Conservation (phyloP, 2,888 invertebrate species). For the Megalurothrips usitatus region DNA sequence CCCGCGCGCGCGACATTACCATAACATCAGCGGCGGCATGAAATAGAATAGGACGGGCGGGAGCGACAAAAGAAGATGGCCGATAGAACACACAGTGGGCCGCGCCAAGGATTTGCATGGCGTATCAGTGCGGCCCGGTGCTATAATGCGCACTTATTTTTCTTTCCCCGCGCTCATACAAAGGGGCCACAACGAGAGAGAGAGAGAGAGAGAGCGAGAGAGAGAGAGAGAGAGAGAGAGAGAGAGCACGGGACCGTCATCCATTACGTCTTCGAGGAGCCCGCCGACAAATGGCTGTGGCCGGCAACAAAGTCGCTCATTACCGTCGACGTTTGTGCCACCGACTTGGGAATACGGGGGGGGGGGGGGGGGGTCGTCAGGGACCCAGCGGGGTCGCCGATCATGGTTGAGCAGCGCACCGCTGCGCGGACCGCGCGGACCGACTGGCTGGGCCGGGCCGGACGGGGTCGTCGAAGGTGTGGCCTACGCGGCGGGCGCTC, state of each 20-base stretch:
- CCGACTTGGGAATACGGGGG: no score
- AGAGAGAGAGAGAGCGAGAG: neutral
- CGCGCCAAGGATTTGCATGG: neutral
- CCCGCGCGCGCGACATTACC: no score
- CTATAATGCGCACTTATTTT: no score
- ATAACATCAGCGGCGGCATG: neutral
- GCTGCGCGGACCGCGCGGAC: no score
- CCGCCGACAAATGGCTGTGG: no score
- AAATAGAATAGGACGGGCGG: no score
- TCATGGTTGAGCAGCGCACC: no score
- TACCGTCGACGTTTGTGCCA: neutral
- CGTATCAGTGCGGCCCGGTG: neutral
- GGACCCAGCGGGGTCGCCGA: neutral
- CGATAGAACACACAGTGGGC: neutral
- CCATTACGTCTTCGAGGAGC: no score
- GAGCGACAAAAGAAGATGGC: neutral
- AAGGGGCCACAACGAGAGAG: neutral
- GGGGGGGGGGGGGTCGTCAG: neutral
- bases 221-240: constrained; percentile 1
- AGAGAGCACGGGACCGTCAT: neutral
- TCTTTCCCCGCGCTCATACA: neutral
- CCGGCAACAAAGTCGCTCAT: neutral
- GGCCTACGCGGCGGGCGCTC: no score
- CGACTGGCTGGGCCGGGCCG: no score
- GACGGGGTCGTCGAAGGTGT: no score